Base-by-base conservation (phyloP, 2,113 vertebrate genomes). In the Irena cyanogastra region DNA sequence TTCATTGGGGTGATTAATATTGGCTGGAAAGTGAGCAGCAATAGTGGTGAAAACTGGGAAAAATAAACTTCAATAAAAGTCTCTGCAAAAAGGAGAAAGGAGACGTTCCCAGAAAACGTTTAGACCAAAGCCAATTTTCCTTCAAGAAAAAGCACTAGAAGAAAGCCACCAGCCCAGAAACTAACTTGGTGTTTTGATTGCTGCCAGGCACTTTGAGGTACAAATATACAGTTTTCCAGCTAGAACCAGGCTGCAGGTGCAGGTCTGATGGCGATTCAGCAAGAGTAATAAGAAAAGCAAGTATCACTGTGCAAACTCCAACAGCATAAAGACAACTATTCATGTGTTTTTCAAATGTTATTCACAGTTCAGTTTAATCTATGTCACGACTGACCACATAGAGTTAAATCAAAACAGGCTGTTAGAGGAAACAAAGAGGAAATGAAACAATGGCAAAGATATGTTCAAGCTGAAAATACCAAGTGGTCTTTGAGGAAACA, bases 381-480 rank as follows among this genome's bases (percentile, higher is more conserved):
- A 23, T 78, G 72, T 71, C 69, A 53, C 60, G 83, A 68, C 31
- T 84, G 87, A 78, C 74, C 41, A 91, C 83, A 87, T 53, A 94
- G 89, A 95, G 89, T 94, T 94, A 91, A 94, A 95, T 71, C 64
- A 93, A 91, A 95, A 87, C 91, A 85, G 41, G 33, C 89, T 93
- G 87, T 82, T 60, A 84, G 70, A 52, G 49, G 60, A 91, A 96
- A 89, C 39, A 95, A 92, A 94, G 49, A 92, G 89, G 94, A 95
- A 95, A 91, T 87, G 39, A 93, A 96, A 94, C 94, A 97, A 94
- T 87, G 56, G 57, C 65, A 94, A 95, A 89, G 91, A 93, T 93
- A 94, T 72, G 37, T 87, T 96, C 76, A 75, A 92, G 56, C 91
- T 96, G 95, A 95, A 93, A 94, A 95, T 91, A 93, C 49, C 49